phyloP scores from a whole-genome alignment of 2,113 vertebrate genomes.

The Clupea harengus region DNA sequence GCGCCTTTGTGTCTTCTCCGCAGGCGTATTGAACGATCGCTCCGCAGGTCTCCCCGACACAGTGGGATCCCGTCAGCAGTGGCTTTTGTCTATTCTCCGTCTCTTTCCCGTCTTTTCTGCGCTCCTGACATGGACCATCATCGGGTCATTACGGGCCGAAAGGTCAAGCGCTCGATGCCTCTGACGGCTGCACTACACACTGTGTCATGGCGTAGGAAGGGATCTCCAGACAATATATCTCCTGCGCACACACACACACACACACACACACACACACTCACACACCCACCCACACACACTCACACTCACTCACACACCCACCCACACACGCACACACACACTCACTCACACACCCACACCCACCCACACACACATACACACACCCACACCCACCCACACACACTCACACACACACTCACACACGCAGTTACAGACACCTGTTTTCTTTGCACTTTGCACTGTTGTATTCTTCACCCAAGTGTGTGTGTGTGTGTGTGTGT shows the following conservation, averaged over 20 bases:
- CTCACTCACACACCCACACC: too few relatives aligned
- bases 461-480: not conserved
- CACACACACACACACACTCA: too few relatives aligned
- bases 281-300: too few relatives aligned
- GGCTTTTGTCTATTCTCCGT: not conserved
- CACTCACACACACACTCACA: too few relatives aligned
- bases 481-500: not conserved
- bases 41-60: not conserved
- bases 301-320: too few relatives aligned
- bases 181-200: not conserved
- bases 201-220: not conserved
- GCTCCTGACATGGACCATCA: not conserved
- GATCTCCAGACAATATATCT: not conserved
- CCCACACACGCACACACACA: too few relatives aligned
- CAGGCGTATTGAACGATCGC: not conserved
- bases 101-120: not conserved
- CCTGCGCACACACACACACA: too few relatives aligned
- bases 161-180: not conserved
- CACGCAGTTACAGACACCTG: too few relatives aligned
- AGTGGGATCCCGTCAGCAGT: not conserved
- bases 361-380: too few relatives aligned
- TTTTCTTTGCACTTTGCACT: too few relatives aligned
- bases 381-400: too few relatives aligned
- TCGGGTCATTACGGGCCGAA: not conserved
- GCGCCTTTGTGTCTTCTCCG: not conserved